phyloP scores from a whole-genome alignment of 2,888 invertebrate genomes.

The Platycnemis pennipes region DNA sequence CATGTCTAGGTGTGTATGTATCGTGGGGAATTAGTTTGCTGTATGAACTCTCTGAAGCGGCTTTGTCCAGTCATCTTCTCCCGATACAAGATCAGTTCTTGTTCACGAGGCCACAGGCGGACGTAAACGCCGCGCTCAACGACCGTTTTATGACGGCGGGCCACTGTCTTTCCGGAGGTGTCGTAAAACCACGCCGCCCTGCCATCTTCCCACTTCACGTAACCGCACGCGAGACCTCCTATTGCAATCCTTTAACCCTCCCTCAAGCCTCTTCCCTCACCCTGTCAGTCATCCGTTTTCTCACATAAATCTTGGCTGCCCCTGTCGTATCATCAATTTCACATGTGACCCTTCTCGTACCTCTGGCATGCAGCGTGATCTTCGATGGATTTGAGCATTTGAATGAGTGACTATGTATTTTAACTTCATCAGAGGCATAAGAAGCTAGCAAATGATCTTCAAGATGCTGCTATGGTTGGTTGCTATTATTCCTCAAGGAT shows the following conservation, averaged over 20 bases:
- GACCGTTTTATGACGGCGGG: conserved; percentile 24
- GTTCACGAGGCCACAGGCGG: conserved; percentile 12
- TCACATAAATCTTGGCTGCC: background rate
- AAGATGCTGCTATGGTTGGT: background rate
- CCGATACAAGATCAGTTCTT: conserved; percentile 36
- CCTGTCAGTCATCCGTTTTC: background rate
- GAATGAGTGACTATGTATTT: no score
- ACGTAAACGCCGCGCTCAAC: conserved; percentile 30
- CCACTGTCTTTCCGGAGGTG: conserved; percentile 18
- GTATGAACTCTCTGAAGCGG: background rate
- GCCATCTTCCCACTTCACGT: conserved; percentile 37
- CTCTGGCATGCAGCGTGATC: background rate
- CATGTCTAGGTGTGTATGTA: background rate
- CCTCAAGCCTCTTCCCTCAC: no score
- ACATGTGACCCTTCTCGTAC: background rate
- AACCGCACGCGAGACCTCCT: background rate
- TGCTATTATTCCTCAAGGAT: background rate
- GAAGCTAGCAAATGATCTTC: no score
- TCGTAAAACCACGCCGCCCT: conserved; percentile 14
- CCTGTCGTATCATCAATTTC: background rate
- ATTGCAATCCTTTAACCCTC: background rate
- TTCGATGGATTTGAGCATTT: background rate
- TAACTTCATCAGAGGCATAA: no score
- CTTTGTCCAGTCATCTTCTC: conserved; percentile 28
- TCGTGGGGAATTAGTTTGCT: background rate